Conservation (phyloP, 2,888 invertebrate species). For the Hydraecia micacea region DNA sequence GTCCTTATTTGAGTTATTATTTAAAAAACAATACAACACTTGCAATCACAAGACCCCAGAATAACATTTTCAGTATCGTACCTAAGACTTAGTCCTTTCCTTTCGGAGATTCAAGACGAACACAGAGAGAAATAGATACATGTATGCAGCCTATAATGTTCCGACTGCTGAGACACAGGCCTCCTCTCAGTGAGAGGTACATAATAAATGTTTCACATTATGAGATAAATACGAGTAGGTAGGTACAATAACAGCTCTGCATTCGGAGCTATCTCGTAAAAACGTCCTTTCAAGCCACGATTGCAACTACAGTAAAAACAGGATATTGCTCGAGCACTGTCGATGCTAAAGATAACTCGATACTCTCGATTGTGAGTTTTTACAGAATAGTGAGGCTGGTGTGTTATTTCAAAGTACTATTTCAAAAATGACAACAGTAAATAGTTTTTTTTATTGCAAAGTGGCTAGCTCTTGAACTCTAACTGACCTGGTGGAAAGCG, state of each 20-base stretch:
- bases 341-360: not conserved
- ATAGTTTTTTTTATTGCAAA: not conserved
- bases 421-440: not conserved
- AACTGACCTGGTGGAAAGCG: not conserved
- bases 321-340: not conserved
- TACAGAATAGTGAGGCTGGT: not conserved
- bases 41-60: not conserved
- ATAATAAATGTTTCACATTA: not conserved
- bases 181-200: not conserved
- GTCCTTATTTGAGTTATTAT: not conserved
- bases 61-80: not conserved
- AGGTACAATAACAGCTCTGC: not conserved
- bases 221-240: too few relatives aligned
- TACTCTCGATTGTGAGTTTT: not conserved
- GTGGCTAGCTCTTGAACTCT: not conserved
- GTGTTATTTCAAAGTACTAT: not conserved
- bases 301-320: constrained; percentile 7
- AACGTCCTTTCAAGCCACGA: not conserved
- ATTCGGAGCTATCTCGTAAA: not conserved
- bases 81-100: not conserved
- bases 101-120: not conserved
- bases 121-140: not conserved
- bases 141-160: too few relatives aligned
- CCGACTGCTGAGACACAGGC: not conserved
- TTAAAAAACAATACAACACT: not conserved